A percentile compares a stretch with the other conserved stretches of the same genome.
Conservation (phyloP, 1,140 invertebrate genomes). For the Holotrichia oblita region DNA sequence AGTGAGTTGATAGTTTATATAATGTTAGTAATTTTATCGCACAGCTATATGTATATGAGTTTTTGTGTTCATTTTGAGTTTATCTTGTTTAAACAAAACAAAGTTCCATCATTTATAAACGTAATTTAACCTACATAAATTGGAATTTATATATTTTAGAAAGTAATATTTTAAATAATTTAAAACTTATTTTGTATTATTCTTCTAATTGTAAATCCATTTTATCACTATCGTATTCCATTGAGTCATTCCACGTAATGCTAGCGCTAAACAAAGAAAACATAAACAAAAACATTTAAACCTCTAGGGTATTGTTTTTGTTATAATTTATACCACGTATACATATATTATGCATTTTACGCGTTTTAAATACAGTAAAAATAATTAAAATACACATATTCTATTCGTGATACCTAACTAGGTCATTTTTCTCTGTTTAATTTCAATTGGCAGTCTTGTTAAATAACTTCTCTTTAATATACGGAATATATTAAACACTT, state of each 20-base stretch:
- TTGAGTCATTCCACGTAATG: neutral
- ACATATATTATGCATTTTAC: neutral
- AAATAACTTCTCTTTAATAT: neutral
- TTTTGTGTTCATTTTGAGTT: conserved; percentile 23
- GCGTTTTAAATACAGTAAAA: neutral
- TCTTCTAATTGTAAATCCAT: neutral
- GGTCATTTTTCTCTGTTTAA: neutral
- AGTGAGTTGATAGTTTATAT: conserved; percentile 46
- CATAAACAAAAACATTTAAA: neutral
- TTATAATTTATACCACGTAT: neutral
- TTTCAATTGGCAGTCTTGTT: neutral
- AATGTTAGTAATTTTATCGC: conserved; percentile 3
- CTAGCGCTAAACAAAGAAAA: neutral
- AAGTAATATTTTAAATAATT: neutral
- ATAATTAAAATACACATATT: neutral
- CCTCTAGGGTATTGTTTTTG: neutral
- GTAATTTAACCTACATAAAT: neutral
- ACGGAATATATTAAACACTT: neutral
- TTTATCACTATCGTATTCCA: too few relatives aligned
- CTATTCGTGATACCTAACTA: neutral
- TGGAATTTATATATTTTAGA: neutral
- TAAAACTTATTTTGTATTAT: neutral
- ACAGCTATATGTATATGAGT: neutral
- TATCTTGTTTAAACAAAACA: conserved; percentile 32
- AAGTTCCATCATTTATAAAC: neutral